Evolutionary conservation across 1,140 invertebrate genomes (phyloP), one percentile per base, ranked within the genome.

Genomic region (Calliphora vicina): DNA sequence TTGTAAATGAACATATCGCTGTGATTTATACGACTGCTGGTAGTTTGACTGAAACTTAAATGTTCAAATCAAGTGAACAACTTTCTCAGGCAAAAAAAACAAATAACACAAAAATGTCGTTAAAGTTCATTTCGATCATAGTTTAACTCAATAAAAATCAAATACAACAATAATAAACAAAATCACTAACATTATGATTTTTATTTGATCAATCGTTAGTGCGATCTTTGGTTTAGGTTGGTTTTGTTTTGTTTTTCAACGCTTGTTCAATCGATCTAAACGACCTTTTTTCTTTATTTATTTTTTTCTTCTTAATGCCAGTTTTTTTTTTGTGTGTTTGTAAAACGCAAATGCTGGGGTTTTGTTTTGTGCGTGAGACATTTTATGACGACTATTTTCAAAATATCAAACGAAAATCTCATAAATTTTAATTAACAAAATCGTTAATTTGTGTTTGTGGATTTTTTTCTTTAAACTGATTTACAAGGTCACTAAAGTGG

Each of bases 351-450:
- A 25, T 71, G 67, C 20, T 71, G 67, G 67, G 67, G 25, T 71
- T 71, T 71, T 71, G 23, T 50, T 50, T 3, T 50, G 45, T 50
- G 45, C 45, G 45, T 50, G 45, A 13, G 45, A 50, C 45, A 50
- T 50, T 50, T 50, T 50, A 50, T 50, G 45, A 50, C 17, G 3
- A 35, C 10, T n/a, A 27, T 74, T 74, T 74, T 74, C 72, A 74
- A 74, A 74, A 35, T 26, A 20, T 27, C 72, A 74, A 74, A n/a
- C 27, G 72, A 74, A 74, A 35, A 74, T 15, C 27, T 9, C 72
- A 74, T 74, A 74, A 74, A 74, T 74, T 74, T 74, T 74, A 74
- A 74, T 74, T 74, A 74, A 74, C 27, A 27, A 42, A 74, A 74
- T 35, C 72, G n/a, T 74, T 74, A 74, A 74, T 74, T 74, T 15